Percentiles rank a stretch among this genome's conserved stretches.
These are phyloP conservation scores for Chlorocebus sabaeus DNA, from an alignment of 2,113 vertebrate species.

Conservation along the genomic window DNA sequence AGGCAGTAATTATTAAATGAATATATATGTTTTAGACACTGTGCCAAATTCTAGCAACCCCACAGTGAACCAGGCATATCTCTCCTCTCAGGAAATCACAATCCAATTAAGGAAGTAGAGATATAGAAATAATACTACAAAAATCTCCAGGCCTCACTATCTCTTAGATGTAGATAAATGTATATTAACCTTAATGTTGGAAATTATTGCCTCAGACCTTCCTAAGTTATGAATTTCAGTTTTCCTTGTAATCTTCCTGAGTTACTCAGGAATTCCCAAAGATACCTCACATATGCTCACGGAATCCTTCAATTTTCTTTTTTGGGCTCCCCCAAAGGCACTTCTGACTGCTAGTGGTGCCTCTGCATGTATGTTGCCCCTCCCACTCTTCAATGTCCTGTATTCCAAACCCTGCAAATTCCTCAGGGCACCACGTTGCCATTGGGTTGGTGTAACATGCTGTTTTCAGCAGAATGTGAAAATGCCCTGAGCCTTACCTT, in stretches of 20 bases:
- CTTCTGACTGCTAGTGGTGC: not conserved
- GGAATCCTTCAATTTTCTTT: not conserved
- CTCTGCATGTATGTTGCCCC: not conserved
- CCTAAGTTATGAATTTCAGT: not conserved
- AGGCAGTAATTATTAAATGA: not conserved
- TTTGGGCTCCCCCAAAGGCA: not conserved
- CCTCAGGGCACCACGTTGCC: not conserved
- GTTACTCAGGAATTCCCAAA: not conserved
- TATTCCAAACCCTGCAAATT: not conserved
- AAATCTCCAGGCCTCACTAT: not conserved
- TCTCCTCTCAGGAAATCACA: not conserved
- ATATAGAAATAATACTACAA: not conserved
- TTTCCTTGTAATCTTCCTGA: not conserved
- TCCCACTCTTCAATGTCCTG: not conserved
- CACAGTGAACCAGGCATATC: not conserved
- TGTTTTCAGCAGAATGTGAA: not conserved
- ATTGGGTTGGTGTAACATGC: not conserved
- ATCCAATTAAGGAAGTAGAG: not conserved
- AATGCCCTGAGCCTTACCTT: not conserved
- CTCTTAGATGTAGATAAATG: not conserved
- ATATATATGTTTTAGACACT: not conserved
- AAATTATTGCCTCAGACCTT: not conserved
- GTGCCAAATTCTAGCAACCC: not conserved
- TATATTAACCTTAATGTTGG: not conserved
- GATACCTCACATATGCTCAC: not conserved